These are phyloP conservation scores for Epizoanthus rinbou DNA, from an alignment of 92 coral and sea anemone species.

Conservation along the genomic window DNA sequence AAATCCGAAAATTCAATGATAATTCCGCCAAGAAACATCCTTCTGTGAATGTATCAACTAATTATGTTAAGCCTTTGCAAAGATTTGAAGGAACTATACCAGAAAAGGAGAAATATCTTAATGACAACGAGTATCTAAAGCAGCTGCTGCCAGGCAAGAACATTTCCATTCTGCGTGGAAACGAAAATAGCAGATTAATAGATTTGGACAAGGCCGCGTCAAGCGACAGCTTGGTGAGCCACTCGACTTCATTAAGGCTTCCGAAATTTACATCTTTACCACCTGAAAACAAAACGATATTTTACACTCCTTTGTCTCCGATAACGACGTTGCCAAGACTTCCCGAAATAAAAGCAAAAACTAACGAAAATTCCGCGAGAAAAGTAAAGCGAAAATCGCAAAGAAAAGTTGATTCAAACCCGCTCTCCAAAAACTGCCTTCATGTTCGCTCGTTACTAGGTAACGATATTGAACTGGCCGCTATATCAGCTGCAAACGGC, in stretches of 20 bases:
- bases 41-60: not conserved
- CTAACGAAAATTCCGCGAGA: not conserved
- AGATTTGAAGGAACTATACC: conserved; percentile 24
- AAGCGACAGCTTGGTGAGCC: not conserved
- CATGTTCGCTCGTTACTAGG: conserved; percentile 25
- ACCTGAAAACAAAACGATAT: conserved; percentile 79
- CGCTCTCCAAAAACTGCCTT: not conserved
- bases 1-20: not conserved
- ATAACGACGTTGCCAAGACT: conserved; percentile 65
- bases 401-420: conserved; percentile 19
- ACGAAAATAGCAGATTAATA: conserved; percentile 21
- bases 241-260: conserved; percentile 61
- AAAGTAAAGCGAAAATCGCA: conserved; percentile 6
- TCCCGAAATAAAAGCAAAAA: conserved; percentile 42
- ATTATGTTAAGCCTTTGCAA: conserved; percentile 22
- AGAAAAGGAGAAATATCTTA: conserved; percentile 27
- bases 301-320: conserved; percentile 70
- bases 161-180: not conserved
- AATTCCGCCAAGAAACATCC: conserved; percentile 6
- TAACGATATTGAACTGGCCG: not conserved
- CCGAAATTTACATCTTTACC: conserved; percentile 77
- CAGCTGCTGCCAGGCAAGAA: conserved; percentile 44
- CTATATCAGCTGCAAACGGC: conserved; percentile 2
- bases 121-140: conserved; percentile 57
- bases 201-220: conserved; percentile 1